A percentile compares a stretch with the other conserved stretches of the same genome.
Evolutionary conservation across 2,113 vertebrate genomes (phyloP).

Genomic region (Capreolus pygargus): DNA sequence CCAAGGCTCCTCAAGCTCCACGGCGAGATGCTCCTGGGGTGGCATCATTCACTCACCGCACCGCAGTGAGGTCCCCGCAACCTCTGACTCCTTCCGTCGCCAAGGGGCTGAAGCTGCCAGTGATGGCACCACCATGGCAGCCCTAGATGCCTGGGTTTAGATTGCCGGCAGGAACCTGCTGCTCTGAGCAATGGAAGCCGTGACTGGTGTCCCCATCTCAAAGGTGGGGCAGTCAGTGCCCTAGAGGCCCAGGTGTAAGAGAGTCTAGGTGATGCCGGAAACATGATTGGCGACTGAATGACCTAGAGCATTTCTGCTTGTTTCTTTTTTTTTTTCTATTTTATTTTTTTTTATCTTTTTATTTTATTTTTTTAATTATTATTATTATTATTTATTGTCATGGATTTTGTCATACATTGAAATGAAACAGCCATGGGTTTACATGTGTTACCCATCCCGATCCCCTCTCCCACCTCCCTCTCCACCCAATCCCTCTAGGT

Average conservation of each 20-base stretch:
- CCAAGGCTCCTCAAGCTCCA: background rate
- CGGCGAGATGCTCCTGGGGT: no score
- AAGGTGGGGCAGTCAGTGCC: background rate
- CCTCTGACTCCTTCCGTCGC: background rate
- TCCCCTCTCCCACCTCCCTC: no score
- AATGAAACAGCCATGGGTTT: no score
- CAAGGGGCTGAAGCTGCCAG: background rate
- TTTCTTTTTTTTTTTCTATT: no score
- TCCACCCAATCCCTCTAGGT: no score
- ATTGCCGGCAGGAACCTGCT: rapidly evolving
- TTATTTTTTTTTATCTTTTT: no score
- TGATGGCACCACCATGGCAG: background rate
- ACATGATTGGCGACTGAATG: rapidly evolving
- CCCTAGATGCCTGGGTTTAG: no score
- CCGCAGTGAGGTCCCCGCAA: background rate
- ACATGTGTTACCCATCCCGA: no score
- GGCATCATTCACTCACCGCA: background rate
- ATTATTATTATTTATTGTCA: no score
- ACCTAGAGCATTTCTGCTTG: rapidly evolving
- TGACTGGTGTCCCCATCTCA: rapidly evolving
- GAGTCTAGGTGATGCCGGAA: background rate
- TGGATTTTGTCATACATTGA: no score
- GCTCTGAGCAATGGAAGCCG: rapidly evolving
- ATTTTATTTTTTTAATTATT: no score
- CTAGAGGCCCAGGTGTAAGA: rapidly evolving